Base-by-base conservation (phyloP, 2,888 invertebrate species). In the Stramonita haemastoma region DNA sequence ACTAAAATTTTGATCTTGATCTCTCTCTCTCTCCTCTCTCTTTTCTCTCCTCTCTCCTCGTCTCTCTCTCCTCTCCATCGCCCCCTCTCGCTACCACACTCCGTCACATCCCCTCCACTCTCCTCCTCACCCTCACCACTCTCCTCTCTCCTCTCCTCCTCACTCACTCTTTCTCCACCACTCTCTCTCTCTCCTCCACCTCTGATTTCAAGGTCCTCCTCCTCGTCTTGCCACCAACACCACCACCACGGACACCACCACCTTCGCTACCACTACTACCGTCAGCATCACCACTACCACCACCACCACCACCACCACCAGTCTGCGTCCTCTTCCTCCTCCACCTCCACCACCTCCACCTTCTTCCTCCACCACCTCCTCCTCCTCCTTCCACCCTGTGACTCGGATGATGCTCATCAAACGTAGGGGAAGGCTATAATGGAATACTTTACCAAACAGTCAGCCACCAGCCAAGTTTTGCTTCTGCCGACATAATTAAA, bases 381-480 rank as follows among this genome's bases (percentile, higher is more conserved):
- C 15, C 5, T 22, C 11, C n/a, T 73, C 11, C 11, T n/a, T 8
- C 26, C 8, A 1, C 5, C 29, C 66, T 26, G 1, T 26, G 26
- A 66, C 66, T 22, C 17, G 19, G 26, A 66, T 1, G 26, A 66
- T 26, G 26, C 26, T 26, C 11, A n/a, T 29, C 29, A 73, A 26
- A 73, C n/a, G n/a, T n/a, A 22, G 8, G 29, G n/a, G 11, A n/a
- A 73, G 26, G 73, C n/a, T 73, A 73, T 86, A 83, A 60, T 86
- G 88, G 34, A 85, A 86, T 60, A 34, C 77, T 57, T 57, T 86
- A 46, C 86, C 73, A n/a, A 86, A 36, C 73, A 86, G 66, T 34
- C 57, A 70, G 34, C 57, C 57, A 26, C 85, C 83, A 83, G 83
- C 32, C 83, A 46, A 11, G 83, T 46, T 29, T 46, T 83, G 46